Evolutionary conservation across 2,113 vertebrate species (phyloP).

Genomic region (Marmota monax): DNA sequence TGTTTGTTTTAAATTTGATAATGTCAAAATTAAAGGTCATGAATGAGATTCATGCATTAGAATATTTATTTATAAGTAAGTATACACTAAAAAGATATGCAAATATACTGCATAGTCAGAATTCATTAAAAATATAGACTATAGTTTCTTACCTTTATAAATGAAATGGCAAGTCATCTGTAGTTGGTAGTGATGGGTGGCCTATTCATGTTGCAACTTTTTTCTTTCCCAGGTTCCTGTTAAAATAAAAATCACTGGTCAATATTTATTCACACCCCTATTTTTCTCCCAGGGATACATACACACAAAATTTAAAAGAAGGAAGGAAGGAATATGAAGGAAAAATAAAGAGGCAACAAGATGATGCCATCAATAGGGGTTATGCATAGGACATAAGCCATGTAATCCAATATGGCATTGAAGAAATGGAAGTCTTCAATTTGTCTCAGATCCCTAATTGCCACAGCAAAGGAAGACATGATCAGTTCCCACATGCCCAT

Average conservation of each 20-base stretch:
- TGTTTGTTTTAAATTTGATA: slow-evolving; percentile 61
- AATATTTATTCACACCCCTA: slow-evolving; percentile 39
- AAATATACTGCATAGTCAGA: not conserved
- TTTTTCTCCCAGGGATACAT: not conserved
- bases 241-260: slow-evolving; percentile 74
- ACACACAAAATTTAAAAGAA: not conserved
- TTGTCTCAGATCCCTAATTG: not conserved
- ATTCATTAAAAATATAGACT: not conserved
- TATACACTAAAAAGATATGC: not conserved
- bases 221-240: slow-evolving; percentile 78
- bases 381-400: not conserved
- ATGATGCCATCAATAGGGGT: not conserved
- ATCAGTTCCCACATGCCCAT: not conserved
- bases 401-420: accelerated
- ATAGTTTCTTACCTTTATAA: slow-evolving; percentile 81
- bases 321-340: not conserved
- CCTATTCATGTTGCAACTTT: slow-evolving; percentile 70
- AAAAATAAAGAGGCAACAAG: not conserved
- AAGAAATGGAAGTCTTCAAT: not conserved
- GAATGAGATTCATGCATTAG: not conserved
- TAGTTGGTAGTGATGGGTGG: slow-evolving; percentile 58
- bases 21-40: not conserved
- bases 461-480: not conserved
- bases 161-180: slow-evolving; percentile 85
- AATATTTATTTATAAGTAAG: not conserved